A percentile compares a stretch with the other conserved stretches of the same genome.
Evolutionary conservation across 1,140 invertebrate species (phyloP).

Genomic region (Mactra quadrangularis): DNA sequence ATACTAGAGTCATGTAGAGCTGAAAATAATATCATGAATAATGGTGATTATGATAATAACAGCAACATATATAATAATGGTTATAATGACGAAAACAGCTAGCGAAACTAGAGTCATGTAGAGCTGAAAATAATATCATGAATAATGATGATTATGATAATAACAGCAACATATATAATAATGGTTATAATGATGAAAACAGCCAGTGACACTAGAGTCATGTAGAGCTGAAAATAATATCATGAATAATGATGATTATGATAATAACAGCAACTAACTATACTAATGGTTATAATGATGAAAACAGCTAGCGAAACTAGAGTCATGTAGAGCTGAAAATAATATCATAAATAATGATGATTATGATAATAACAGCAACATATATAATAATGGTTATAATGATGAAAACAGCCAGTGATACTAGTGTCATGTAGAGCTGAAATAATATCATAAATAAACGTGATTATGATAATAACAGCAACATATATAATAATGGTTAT

Average conservation of each 20-base stretch:
- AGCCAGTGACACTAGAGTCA: no score
- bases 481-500: constrained; percentile 96
- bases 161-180: no score
- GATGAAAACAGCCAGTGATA: constrained; percentile 89
- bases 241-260: no score
- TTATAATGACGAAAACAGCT: constrained; percentile 93
- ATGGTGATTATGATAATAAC: no score
- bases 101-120: constrained; percentile 94
- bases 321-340: constrained; percentile 92
- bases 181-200: no score
- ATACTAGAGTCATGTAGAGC: constrained; percentile 94
- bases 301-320: constrained; percentile 93
- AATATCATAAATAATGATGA: constrained; percentile 93
- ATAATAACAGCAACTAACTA: no score
- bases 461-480: no score
- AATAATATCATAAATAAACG: no score
- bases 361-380: constrained; percentile 95
- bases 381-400: constrained; percentile 95
- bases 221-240: no score
- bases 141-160: no score
- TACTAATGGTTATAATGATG: constrained; percentile 94
- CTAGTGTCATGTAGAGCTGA: no score
- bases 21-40: constrained; percentile 81
- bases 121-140: constrained; percentile 86
- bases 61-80: constrained; percentile 96